phyloP scores from a whole-genome alignment of 1,140 invertebrate genomes.

The Plutomurus gul region DNA sequence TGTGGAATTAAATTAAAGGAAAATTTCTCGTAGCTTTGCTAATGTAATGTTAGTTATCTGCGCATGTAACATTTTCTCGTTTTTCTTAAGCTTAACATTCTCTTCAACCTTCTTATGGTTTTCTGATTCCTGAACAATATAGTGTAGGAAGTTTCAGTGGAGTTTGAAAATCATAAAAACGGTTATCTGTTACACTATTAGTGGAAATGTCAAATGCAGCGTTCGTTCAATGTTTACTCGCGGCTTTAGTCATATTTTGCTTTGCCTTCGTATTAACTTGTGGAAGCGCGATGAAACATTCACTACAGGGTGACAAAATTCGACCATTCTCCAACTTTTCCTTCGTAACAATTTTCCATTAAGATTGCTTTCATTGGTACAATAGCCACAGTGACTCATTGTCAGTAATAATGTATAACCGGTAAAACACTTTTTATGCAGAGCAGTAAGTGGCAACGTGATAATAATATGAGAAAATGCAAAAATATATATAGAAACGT shows the following conservation, averaged over 20 bases:
- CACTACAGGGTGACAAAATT: neutral
- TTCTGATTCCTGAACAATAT: too few relatives aligned
- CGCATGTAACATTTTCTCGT: neutral
- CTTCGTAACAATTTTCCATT: too few relatives aligned
- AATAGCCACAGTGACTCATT: too few relatives aligned
- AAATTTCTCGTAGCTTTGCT: neutral
- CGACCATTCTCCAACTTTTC: too few relatives aligned
- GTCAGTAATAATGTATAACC: too few relatives aligned
- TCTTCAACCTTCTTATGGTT: too few relatives aligned
- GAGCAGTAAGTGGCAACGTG: too few relatives aligned
- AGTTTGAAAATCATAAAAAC: conserved; percentile 37
- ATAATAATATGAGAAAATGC: too few relatives aligned
- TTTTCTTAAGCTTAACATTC: neutral
- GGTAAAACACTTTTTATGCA: too few relatives aligned
- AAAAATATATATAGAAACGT: too few relatives aligned
- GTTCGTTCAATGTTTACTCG: conserved; percentile 33
- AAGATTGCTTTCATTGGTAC: too few relatives aligned
- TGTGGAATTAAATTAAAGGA: neutral
- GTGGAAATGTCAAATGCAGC: conserved; percentile 43
- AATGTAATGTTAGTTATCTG: neutral
- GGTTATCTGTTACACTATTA: conserved; percentile 39
- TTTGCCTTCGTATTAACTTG: neutral
- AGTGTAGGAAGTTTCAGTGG: neutral
- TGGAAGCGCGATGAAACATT: neutral
- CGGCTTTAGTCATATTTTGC: neutral